Evolutionary conservation across 1,140 invertebrate species (phyloP).

Genomic region (Acyrthosiphon pisum): DNA sequence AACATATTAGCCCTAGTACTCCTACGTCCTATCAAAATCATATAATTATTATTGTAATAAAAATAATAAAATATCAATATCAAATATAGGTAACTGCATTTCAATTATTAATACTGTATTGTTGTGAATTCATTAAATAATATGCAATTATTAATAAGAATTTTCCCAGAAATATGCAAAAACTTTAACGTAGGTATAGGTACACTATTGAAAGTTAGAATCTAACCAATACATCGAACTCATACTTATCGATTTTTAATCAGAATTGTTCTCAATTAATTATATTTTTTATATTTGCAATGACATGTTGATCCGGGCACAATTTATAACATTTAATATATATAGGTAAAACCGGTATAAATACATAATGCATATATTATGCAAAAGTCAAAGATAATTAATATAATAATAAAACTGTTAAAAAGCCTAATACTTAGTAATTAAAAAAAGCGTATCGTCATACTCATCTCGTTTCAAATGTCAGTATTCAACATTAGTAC

Average conservation of each 20-base stretch:
- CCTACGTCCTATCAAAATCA: neutral
- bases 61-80: too few species aligned
- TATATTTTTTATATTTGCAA: neutral
- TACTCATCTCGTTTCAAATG: neutral
- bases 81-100: too few species aligned
- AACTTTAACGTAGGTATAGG: neutral
- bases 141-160: neutral
- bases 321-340: neutral
- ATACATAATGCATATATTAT: too few species aligned
- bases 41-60: neutral
- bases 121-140: neutral
- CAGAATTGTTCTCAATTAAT: neutral
- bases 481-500: neutral
- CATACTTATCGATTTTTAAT: neutral
- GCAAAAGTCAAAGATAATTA: neutral
- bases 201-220: neutral
- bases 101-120: too few species aligned
- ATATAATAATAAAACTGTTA: neutral
- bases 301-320: rapidly evolving
- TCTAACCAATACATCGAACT: neutral
- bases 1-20: neutral
- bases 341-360: too few species aligned
- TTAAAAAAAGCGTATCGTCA: neutral
- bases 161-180: neutral
- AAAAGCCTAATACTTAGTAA: neutral